Conservation (phyloP, 2,797 vertebrate species). For the Mormyrus proboscirostris region DNA sequence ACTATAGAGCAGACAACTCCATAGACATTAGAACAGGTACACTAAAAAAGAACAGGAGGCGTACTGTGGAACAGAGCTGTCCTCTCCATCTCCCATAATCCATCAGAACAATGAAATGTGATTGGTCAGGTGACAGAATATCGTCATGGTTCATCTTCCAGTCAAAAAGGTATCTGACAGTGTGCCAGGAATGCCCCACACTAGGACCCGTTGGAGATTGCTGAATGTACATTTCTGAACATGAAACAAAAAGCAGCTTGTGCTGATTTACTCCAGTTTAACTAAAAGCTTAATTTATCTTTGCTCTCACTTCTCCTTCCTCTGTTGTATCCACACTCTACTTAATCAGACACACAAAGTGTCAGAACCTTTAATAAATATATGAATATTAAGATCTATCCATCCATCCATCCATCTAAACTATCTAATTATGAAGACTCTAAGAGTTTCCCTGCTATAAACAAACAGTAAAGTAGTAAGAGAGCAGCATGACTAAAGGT, state of each 20-base stretch:
- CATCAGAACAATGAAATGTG: neutral
- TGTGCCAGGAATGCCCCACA: neutral
- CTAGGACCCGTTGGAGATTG: neutral
- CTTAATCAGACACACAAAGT: neutral
- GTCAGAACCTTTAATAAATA: neutral
- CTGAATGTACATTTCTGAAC: neutral
- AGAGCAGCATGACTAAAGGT: neutral
- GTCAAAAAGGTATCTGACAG: neutral
- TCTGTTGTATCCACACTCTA: neutral
- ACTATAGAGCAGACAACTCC: neutral
- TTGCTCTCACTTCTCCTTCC: neutral
- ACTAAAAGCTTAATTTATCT: neutral
- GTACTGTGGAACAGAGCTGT: neutral
- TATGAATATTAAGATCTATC: neutral
- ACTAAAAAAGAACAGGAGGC: neutral
- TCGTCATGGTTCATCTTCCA: neutral
- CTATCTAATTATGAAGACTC: neutral
- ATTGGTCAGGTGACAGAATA: neutral
- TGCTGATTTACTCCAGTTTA: neutral
- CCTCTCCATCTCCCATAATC: neutral
- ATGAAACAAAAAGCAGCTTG: neutral
- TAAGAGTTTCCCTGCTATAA: neutral
- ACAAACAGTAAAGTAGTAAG: neutral
- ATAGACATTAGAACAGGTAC: neutral
- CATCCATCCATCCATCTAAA: neutral